These are phyloP conservation scores for Pollicipes pollicipes DNA, from an alignment of 1,140 invertebrate genomes.

Conservation along the genomic window DNA sequence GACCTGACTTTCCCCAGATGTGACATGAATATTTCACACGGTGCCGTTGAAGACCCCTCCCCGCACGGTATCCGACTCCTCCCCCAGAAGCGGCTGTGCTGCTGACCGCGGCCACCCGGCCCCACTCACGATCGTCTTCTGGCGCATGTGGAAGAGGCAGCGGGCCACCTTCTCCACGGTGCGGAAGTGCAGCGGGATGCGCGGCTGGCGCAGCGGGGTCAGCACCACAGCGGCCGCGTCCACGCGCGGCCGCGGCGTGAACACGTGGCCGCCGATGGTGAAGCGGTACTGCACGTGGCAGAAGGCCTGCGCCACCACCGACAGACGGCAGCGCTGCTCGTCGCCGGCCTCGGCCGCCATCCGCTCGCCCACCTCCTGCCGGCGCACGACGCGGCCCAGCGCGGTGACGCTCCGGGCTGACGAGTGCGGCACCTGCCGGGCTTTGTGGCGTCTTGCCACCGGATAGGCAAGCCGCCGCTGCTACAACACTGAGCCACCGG, in stretches of 20 bases:
- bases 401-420: conserved; percentile 51
- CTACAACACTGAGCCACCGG: conserved; percentile 78
- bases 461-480: conserved; percentile 73
- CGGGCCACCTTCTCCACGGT: conserved; percentile 78
- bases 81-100: too few species aligned
- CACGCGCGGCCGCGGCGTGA: conserved; percentile 85
- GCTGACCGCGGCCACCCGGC: not conserved
- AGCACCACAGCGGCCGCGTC: conserved; percentile 88
- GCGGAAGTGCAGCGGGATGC: conserved; percentile 59
- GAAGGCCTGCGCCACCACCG: conserved; percentile 86
- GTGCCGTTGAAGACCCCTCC: too few species aligned
- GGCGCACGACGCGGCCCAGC: conserved; percentile 72
- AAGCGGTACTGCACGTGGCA: conserved; percentile 66
- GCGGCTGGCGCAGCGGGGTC: conserved; percentile 53
- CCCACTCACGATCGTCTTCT: conserved; percentile 40
- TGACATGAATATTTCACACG: too few species aligned
- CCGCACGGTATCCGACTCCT: too few species aligned
- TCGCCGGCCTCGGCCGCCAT: conserved; percentile 49
- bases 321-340: conserved; percentile 62
- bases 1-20: too few species aligned
- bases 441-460: conserved; percentile 33
- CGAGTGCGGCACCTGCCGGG: conserved; percentile 55
- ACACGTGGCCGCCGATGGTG: conserved; percentile 66
- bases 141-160: conserved; percentile 67
- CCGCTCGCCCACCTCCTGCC: conserved; percentile 70